Conservation (phyloP, 2,113 vertebrate species). For the Rhinopithecus roxellana region DNA sequence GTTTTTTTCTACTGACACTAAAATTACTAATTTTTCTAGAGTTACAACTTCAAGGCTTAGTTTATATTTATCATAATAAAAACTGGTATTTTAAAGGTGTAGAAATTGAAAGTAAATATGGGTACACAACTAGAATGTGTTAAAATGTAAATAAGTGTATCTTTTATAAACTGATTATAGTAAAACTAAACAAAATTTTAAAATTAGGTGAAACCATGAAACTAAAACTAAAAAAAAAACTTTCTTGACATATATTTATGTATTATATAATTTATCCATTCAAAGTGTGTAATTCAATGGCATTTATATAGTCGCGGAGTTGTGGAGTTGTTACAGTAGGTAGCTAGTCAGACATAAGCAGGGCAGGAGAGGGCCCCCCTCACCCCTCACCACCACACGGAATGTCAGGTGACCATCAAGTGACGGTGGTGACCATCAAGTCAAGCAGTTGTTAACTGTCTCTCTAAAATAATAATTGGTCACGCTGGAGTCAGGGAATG, state of each 20-base stretch:
- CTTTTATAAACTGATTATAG: neutral
- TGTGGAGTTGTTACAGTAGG: too few species aligned
- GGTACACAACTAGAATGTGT: neutral
- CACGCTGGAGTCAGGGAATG: too few species aligned
- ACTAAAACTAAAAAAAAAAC: neutral
- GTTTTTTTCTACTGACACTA: neutral
- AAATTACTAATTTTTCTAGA: neutral
- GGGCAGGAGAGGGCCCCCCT: too few species aligned
- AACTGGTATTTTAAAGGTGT: neutral
- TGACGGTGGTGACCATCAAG: too few species aligned
- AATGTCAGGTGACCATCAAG: too few species aligned
- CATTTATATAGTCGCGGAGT: too few species aligned
- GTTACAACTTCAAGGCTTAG: neutral
- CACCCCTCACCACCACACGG: too few species aligned
- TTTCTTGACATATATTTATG: neutral
- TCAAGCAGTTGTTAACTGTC: too few species aligned
- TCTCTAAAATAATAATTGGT: too few species aligned
- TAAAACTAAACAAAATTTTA: neutral
- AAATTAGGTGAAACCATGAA: conserved; percentile 2
- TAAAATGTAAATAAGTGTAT: neutral
- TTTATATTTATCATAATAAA: neutral
- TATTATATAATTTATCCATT: too few species aligned
- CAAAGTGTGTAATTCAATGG: too few species aligned
- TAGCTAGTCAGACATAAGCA: too few species aligned
- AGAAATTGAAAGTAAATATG: conserved; percentile 1